These are phyloP conservation scores for Leucoptera coffeella DNA, from an alignment of 2,888 invertebrate species.

Conservation along the genomic window DNA sequence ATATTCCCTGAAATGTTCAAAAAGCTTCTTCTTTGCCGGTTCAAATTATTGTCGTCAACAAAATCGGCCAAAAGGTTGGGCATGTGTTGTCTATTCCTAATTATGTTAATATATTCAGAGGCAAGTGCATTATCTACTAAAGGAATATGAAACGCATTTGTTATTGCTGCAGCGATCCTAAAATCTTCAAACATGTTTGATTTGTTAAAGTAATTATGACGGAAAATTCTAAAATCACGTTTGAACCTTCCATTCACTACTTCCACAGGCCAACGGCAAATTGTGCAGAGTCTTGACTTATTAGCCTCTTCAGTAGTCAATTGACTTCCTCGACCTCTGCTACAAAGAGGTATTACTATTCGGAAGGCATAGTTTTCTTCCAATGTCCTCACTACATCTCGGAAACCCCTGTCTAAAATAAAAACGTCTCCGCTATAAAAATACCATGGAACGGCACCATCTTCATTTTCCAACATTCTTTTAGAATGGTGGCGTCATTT, in stretches of 20 bases:
- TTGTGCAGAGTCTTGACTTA: conserved; percentile 2
- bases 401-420: too few relatives aligned
- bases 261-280: conserved; percentile 4
- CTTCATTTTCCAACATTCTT: too few relatives aligned
- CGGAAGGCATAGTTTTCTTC: too few relatives aligned
- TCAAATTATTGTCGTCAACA: conserved; percentile 3
- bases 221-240: conserved; percentile 2
- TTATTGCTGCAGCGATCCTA: conserved; percentile 2
- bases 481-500: conserved; percentile 7
- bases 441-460: too few relatives aligned
- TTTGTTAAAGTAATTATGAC: conserved; percentile 1
- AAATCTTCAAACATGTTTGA: conserved; percentile 2
- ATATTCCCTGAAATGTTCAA: conserved; percentile 1
- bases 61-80: conserved; percentile 5
- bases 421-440: too few relatives aligned
- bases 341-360: background rate
- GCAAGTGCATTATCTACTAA: conserved; percentile 1
- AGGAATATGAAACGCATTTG: conserved; percentile 1
- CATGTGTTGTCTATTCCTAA: conserved; percentile 3
- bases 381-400: too few relatives aligned
- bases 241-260: conserved; percentile 3
- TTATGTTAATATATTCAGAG: conserved; percentile 4
- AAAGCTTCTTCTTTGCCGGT: conserved; percentile 5
- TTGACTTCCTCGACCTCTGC: background rate
- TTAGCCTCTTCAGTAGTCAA: conserved; percentile 3